Conservation (phyloP, 2,113 vertebrate species). For the Carassius gibelio region DNA sequence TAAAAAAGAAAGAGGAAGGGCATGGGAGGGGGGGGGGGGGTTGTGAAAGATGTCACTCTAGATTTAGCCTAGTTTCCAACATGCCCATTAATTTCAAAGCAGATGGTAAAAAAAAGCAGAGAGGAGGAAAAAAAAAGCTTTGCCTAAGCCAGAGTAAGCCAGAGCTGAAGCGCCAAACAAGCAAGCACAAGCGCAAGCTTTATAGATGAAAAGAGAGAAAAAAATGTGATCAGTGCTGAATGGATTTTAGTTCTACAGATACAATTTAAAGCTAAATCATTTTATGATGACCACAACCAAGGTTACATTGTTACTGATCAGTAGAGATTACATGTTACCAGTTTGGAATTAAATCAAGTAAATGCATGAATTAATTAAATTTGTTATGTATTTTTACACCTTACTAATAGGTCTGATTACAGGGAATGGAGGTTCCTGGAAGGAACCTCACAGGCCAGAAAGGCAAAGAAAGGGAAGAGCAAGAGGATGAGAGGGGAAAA, state of each 20-base stretch:
- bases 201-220: neutral
- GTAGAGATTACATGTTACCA: neutral
- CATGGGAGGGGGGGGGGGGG: constrained; percentile 28
- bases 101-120: constrained; percentile 65
- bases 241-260: constrained; percentile 4
- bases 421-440: neutral
- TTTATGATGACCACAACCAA: neutral
- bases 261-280: neutral
- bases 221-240: neutral
- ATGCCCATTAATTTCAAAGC: constrained; percentile 76
- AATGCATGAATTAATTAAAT: too few species aligned
- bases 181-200: neutral
- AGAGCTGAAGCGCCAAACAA: constrained; percentile 29
- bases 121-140: constrained; percentile 55
- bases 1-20: constrained; percentile 59
- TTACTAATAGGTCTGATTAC: neutral
- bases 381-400: too few species aligned
- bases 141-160: constrained; percentile 65
- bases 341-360: too few species aligned
- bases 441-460: constrained; percentile 22
- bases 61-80: constrained; percentile 77
- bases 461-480: constrained; percentile 8
- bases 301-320: neutral
- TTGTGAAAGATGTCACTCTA: constrained; percentile 68
- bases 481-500: constrained; percentile 14